Evolutionary conservation across 1,140 invertebrate species (phyloP).

Genomic region (Brachionus paranguensis): DNA sequence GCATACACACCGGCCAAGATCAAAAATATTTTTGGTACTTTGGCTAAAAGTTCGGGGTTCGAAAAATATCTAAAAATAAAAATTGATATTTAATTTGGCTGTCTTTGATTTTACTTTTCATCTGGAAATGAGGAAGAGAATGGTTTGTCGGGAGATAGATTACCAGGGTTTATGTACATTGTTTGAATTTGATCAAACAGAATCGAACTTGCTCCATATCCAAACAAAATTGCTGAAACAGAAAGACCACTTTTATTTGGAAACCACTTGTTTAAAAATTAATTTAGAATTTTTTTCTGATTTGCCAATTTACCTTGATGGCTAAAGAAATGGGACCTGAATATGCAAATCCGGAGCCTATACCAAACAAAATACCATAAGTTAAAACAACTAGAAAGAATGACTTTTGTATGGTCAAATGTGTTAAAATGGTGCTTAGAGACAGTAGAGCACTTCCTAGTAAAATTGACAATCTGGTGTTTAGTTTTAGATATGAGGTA

Average conservation of each 20-base stretch:
- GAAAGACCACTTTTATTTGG: slow-evolving; percentile 54
- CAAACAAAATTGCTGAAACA: slow-evolving; percentile 54
- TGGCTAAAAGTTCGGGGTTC: slow-evolving; percentile 47
- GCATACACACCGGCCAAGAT: slow-evolving; percentile 52
- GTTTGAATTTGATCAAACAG: slow-evolving; percentile 55
- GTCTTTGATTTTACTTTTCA: neutral
- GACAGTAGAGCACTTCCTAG: slow-evolving; percentile 47
- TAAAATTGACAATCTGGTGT: slow-evolving; percentile 46
- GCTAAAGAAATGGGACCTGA: slow-evolving; percentile 51
- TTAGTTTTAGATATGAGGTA: slow-evolving; percentile 50
- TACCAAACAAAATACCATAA: slow-evolving; percentile 54
- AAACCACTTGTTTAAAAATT: slow-evolving; percentile 51
- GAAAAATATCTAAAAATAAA: slow-evolving; percentile 51
- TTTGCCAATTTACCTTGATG: slow-evolving; percentile 49
- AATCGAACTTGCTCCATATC: slow-evolving; percentile 54
- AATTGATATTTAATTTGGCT: neutral
- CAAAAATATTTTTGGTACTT: slow-evolving; percentile 52
- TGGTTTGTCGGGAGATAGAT: slow-evolving; percentile 45
- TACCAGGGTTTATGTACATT: slow-evolving; percentile 55
- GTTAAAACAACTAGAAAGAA: slow-evolving; percentile 47
- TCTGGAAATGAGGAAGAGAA: neutral
- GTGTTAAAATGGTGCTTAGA: slow-evolving; percentile 50
- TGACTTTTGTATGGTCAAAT: slow-evolving; percentile 49
- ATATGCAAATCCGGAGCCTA: slow-evolving; percentile 55
- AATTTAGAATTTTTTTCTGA: neutral